Evolutionary conservation across 2,797 vertebrate species (phyloP).

Genomic region (Tympanoctomys barrerae): DNA sequence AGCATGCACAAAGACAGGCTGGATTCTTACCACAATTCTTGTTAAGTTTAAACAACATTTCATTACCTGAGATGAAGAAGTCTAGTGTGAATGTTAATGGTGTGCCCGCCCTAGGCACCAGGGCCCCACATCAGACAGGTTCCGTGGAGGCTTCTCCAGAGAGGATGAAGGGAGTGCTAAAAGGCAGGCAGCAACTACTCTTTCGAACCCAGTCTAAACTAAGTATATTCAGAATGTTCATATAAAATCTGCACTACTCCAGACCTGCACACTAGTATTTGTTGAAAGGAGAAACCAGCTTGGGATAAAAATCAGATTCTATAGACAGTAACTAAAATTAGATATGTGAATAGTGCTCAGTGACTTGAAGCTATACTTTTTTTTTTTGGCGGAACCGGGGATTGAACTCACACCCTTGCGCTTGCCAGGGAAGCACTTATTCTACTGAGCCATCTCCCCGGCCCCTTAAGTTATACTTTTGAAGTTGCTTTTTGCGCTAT

Average conservation of each 20-base stretch:
- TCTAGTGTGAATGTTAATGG: not conserved
- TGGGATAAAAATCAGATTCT: not conserved
- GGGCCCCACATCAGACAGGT: not conserved
- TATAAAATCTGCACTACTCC: not conserved
- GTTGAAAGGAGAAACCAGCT: not conserved
- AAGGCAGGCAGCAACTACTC: not conserved
- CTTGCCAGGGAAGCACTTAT: no score
- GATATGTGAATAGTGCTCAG: not conserved
- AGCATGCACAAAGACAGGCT: not conserved
- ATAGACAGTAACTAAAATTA: not conserved
- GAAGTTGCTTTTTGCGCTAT: not conserved
- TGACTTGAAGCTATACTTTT: not conserved
- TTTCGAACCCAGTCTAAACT: not conserved
- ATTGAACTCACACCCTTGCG: no score
- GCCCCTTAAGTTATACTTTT: not conserved
- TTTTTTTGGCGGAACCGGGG: not conserved
- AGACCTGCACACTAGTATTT: not conserved
- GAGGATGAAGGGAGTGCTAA: not conserved
- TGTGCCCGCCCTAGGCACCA: not conserved
- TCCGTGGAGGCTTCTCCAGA: accelerated
- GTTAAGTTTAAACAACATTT: not conserved
- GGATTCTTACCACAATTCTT: not conserved
- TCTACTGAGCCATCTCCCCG: no score
- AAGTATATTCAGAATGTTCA: not conserved
- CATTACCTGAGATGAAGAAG: not conserved